Evolutionary conservation across 2,888 invertebrate genomes (phyloP).

Genomic region (Tipula helvola): DNA sequence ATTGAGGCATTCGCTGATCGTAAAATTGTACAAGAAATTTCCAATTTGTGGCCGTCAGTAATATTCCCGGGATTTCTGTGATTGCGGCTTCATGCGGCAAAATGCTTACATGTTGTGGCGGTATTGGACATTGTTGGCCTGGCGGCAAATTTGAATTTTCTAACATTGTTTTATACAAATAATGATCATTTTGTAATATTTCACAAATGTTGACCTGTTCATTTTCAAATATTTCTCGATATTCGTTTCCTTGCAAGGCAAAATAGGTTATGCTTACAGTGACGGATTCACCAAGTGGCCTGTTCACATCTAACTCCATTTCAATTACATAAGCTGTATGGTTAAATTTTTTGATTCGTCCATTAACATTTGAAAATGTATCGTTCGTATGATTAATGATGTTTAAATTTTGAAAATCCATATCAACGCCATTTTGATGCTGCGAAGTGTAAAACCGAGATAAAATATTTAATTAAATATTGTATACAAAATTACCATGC

Average conservation of each 20-base stretch:
- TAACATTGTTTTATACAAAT: neutral
- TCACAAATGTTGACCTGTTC: neutral
- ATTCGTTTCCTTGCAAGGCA: neutral
- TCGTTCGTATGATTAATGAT: neutral
- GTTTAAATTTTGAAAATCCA: neutral
- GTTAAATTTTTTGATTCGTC: neutral
- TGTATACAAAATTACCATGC: neutral
- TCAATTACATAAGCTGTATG: neutral
- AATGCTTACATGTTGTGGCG: neutral
- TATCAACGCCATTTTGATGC: neutral
- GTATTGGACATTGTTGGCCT: neutral
- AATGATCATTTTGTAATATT: neutral
- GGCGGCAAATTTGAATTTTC: neutral
- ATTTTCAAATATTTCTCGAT: neutral
- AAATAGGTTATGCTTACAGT: neutral
- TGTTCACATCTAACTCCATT: neutral
- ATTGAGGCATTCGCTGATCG: neutral
- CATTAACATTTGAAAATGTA: neutral
- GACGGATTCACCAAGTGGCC: neutral
- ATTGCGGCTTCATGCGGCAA: neutral
- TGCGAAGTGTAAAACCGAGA: neutral
- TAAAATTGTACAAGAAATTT: neutral
- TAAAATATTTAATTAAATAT: neutral
- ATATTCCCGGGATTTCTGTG: neutral
- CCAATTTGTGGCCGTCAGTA: neutral